Percentiles rank a stretch among this genome's conserved stretches.
Conservation (phyloP, 2,888 invertebrate genomes). For the Agonopterix alstromeriana region DNA sequence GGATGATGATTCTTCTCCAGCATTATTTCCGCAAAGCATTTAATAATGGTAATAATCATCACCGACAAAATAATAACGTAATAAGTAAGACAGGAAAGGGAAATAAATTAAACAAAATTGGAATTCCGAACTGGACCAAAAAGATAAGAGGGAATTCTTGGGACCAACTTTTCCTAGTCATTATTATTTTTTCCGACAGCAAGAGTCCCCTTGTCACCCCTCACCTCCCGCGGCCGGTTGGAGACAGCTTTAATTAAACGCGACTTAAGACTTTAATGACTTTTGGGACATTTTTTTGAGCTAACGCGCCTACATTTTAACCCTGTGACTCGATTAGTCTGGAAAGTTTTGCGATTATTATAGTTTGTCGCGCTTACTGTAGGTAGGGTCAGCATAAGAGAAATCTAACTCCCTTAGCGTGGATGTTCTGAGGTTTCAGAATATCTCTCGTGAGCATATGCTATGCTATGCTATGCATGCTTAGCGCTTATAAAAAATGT, state of each 20-base stretch:
- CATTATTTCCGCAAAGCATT: too few species aligned
- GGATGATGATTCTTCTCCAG: too few species aligned
- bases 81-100: not conserved
- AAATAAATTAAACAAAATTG: constrained; percentile 4
- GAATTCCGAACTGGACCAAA: constrained; percentile 8
- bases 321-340: constrained; percentile 49
- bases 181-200: constrained; percentile 30
- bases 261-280: constrained; percentile 60
- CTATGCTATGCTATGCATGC: too few species aligned
- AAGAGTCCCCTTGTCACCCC: constrained; percentile 23
- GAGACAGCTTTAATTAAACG: constrained; percentile 55
- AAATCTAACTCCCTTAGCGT: too few species aligned
- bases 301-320: constrained; percentile 32
- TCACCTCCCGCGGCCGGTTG: constrained; percentile 33
- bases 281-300: constrained; percentile 42
- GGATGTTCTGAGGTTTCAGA: too few species aligned
- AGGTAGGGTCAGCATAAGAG: too few species aligned
- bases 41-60: too few species aligned
- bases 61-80: not conserved
- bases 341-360: constrained; percentile 37
- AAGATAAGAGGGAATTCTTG: constrained; percentile 18
- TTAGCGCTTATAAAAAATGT: too few species aligned
- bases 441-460: too few species aligned
- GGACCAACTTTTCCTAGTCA: constrained; percentile 19
- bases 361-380: too few species aligned